Evolutionary conservation across 2,113 vertebrate genomes (phyloP).

Genomic region (Halcyon senegalensis): DNA sequence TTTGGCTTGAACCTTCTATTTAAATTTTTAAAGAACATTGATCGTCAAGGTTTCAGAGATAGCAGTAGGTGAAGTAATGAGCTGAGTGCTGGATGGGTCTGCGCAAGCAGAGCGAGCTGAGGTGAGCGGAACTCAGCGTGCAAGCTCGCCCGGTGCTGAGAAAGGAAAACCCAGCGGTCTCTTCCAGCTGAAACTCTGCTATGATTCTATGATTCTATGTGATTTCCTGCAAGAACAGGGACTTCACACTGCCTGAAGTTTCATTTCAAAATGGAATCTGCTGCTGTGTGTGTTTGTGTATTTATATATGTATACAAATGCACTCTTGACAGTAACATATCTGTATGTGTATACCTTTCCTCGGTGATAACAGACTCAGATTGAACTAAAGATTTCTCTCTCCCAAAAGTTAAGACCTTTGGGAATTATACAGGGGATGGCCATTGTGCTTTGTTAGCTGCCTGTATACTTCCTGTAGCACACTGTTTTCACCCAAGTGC

Average conservation of each 20-base stretch:
- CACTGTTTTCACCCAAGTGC: rapidly evolving
- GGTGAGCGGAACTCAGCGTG: rapidly evolving
- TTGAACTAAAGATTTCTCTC: not conserved
- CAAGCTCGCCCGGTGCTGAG: not conserved
- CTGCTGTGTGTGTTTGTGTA: not conserved
- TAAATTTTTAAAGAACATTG: slow-evolving; percentile 14
- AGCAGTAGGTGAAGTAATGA: not conserved
- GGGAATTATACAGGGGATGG: not conserved
- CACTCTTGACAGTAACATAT: not conserved
- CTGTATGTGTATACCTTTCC: not conserved
- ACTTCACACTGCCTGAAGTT: not conserved
- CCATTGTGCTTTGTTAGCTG: not conserved
- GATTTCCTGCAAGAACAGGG: not conserved
- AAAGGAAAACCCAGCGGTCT: rapidly evolving
- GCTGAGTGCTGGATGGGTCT: not conserved
- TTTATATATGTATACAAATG: not conserved
- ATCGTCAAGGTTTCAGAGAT: not conserved
- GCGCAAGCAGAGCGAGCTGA: not conserved
- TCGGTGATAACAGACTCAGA: too few relatives aligned
- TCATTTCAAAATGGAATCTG: not conserved
- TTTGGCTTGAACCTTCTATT: not conserved
- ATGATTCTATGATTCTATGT: too few relatives aligned
- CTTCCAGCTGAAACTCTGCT: too few relatives aligned
- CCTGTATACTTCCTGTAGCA: not conserved
- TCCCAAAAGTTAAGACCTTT: not conserved